These are phyloP conservation scores for Nematolebias whitei DNA, from an alignment of 2,113 vertebrate genomes.

Conservation along the genomic window DNA sequence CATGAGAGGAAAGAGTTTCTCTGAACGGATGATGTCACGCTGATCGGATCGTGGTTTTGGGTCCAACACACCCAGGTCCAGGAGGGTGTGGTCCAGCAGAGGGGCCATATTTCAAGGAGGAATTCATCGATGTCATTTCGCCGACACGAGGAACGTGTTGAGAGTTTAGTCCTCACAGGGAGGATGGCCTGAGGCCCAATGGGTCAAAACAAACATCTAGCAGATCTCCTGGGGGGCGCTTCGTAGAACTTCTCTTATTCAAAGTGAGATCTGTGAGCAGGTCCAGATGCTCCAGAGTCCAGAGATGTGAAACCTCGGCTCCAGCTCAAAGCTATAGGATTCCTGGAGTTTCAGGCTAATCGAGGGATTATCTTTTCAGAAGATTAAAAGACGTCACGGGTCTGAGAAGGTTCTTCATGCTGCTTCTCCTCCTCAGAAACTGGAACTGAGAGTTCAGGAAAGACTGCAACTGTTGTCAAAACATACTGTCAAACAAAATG, in stretches of 20 bases:
- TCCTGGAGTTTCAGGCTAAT: too few species aligned
- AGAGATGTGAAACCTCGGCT: too few species aligned
- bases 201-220: conserved; percentile 19
- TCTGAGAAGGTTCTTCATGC: too few species aligned
- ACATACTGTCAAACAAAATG: too few species aligned
- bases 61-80: conserved; percentile 24
- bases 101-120: conserved; percentile 30
- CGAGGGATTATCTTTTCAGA: too few species aligned
- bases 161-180: conserved; percentile 13
- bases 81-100: conserved; percentile 46
- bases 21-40: conserved; percentile 46
- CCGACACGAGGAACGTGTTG: conserved; percentile 22
- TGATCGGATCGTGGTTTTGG: conserved; percentile 3
- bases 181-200: conserved; percentile 1
- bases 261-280: conserved; percentile 37
- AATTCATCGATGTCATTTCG: conserved; percentile 26
- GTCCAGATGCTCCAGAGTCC: too few species aligned
- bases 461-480: too few species aligned
- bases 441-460: too few species aligned
- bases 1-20: background rate
- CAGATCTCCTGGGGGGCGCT: background rate
- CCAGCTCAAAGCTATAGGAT: conserved; percentile 9
- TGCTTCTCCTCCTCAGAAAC: too few species aligned
- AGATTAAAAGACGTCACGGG: too few species aligned
- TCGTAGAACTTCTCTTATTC: too few species aligned